phyloP scores from a whole-genome alignment of 2,797 vertebrate genomes.

The Syncerus caffer region DNA sequence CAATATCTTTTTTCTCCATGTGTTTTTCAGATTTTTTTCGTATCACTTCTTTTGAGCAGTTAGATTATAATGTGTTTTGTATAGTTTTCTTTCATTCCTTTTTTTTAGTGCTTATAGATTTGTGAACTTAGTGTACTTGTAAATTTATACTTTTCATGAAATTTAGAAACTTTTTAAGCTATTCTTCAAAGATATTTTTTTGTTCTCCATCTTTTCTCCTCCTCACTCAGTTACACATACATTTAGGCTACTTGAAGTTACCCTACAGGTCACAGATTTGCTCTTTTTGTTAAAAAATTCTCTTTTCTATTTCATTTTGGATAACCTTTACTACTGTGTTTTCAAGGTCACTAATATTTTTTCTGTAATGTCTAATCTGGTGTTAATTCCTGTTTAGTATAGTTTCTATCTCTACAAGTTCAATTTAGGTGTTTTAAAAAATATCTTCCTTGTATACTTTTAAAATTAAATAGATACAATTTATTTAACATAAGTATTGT shows the following conservation, averaged over 20 bases:
- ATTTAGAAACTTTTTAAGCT: not conserved
- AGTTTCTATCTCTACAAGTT: not conserved
- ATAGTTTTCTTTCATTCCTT: not conserved
- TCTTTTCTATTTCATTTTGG: not conserved
- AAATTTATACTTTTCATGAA: conserved; percentile 20
- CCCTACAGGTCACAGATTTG: not conserved
- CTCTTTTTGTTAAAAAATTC: not conserved
- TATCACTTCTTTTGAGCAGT: not conserved
- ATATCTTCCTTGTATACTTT: not conserved
- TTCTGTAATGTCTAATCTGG: not conserved
- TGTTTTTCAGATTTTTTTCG: not conserved
- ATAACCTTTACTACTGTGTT: not conserved
- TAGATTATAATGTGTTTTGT: not conserved
- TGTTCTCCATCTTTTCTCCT: not conserved
- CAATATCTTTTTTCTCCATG: not conserved
- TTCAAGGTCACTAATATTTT: not conserved
- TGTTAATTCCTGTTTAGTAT: not conserved
- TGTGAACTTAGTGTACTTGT: not conserved
- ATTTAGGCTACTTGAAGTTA: not conserved
- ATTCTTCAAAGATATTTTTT: not conserved
- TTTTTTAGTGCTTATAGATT: not conserved
- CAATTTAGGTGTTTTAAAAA: not conserved
- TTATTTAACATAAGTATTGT: not conserved
- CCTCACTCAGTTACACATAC: not conserved
- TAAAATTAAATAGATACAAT: not conserved